Base-by-base conservation (phyloP, 1,140 invertebrate genomes). In the Drosophila pectinifera region DNA sequence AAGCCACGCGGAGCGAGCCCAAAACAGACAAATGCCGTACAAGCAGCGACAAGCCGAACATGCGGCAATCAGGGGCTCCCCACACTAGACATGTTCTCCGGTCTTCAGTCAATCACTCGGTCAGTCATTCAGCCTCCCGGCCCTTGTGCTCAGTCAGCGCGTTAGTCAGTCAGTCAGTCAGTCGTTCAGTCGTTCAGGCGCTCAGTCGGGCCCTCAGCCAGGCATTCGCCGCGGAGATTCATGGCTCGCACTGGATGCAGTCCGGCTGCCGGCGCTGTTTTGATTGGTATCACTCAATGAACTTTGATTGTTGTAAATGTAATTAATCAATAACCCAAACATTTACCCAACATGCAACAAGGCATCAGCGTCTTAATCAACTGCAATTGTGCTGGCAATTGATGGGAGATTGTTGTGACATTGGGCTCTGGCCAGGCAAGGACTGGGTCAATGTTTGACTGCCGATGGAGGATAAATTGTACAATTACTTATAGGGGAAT, bases 231-330 rank as follows among this genome's bases (percentile, higher is more conserved):
- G 67, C 38, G 62, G 57, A 89, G 85, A 90, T 90, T 84, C 80
- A 89, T 78, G 84, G 76, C 80, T 69, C 65, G 38, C 51, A 42
- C 54, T 67, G 80, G 48, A 78, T 31, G 48, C 62, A 41, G 22
- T 58, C 34, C 34, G 65, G 55, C 43, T 62, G 59, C 46, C 68
- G 53, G 78, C 61, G 57, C 67, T 88, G 84, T 88, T 88, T 67
- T 88, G 84, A 88, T 88, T 80, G 84, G 59, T 72, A 88, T 89
- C 84, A 88, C 77, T 88, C 84, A 88, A 89, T 88, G 84, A 73
- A 80, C 84, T 83, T 80, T 80, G 83, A 88, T 88, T 88, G 83
- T 84, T 88, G 83, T 89, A 88, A 88, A 89, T 89, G 83, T 89
- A 89, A 89, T 89, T 89, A 88, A 88, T 88, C 84, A 88, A 89